These are phyloP conservation scores for Aphelinus certus DNA, from an alignment of 1,140 invertebrate species.

Conservation along the genomic window DNA sequence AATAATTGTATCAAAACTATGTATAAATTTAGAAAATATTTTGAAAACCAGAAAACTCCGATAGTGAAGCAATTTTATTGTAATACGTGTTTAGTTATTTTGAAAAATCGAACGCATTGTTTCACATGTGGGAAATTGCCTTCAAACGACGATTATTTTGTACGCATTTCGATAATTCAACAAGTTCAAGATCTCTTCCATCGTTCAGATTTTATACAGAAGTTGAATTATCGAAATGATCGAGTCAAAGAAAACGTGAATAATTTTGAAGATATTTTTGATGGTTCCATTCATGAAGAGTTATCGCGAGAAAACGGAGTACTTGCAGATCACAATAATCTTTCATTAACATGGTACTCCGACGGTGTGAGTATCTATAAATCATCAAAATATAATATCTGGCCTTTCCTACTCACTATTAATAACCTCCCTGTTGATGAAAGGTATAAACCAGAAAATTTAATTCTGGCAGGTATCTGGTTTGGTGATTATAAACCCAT, in stretches of 20 bases:
- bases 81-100: constrained; percentile 9
- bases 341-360: constrained; percentile 17
- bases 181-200: background rate
- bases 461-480: constrained; percentile 38
- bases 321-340: background rate
- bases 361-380: constrained; percentile 19
- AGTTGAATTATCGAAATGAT: background rate
- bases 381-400: constrained; percentile 31
- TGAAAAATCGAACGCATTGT: constrained; percentile 2
- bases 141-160: constrained; percentile 22
- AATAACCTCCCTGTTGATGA: constrained; percentile 34
- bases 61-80: constrained; percentile 34
- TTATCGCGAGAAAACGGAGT: background rate
- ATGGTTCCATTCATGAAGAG: constrained; percentile 4
- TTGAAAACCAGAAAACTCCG: constrained; percentile 4
- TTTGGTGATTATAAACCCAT: constrained; percentile 35
- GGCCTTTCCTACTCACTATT: constrained; percentile 34
- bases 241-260: background rate
- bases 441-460: constrained; percentile 37
- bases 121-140: background rate
- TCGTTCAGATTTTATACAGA: background rate
- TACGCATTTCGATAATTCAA: background rate
- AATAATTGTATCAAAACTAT: background rate
- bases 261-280: constrained; percentile 8
- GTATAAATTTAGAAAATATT: constrained; percentile 27